Conservation (phyloP, 2,113 vertebrate genomes). For the Poeciliopsis turrubarensis region DNA sequence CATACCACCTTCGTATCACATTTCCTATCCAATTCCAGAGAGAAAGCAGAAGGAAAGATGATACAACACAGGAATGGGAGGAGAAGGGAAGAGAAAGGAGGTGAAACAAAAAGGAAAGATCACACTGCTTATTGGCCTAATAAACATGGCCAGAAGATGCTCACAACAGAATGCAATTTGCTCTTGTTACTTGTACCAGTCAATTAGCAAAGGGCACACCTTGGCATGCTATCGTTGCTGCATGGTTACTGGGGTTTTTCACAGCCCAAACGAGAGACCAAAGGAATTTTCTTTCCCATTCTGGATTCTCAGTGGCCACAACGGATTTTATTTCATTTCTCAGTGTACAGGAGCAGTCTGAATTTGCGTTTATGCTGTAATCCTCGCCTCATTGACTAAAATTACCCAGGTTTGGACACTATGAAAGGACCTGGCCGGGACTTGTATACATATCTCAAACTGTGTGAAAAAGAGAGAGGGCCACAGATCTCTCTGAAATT, state of each 20-base stretch:
- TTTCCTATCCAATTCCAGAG: slow-evolving; percentile 63
- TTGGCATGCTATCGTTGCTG: slow-evolving; percentile 56
- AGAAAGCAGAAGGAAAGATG: slow-evolving; percentile 30
- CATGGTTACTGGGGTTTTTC: slow-evolving; percentile 53
- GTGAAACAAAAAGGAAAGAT: slow-evolving; percentile 64
- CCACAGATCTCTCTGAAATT: slow-evolving; percentile 17
- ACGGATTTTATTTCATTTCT: slow-evolving; percentile 60
- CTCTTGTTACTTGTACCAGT: slow-evolving; percentile 81
- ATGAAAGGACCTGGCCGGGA: slow-evolving; percentile 27
- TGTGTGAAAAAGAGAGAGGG: slow-evolving; percentile 14
- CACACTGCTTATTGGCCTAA: slow-evolving; percentile 78
- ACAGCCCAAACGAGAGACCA: slow-evolving; percentile 45
- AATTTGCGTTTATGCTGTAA: slow-evolving; percentile 56
- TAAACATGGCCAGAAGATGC: slow-evolving; percentile 82
- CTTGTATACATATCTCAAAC: slow-evolving; percentile 1
- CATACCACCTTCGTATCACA: slow-evolving; percentile 88
- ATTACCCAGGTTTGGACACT: slow-evolving; percentile 33
- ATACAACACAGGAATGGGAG: slow-evolving; percentile 16
- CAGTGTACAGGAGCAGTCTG: slow-evolving; percentile 28
- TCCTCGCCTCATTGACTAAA: slow-evolving; percentile 47
- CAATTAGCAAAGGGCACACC: slow-evolving; percentile 73
- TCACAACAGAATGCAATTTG: slow-evolving; percentile 87
- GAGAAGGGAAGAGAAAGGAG: slow-evolving; percentile 33
- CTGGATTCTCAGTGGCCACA: slow-evolving; percentile 58
- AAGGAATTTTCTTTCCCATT: slow-evolving; percentile 57